Percentiles rank a stretch among this genome's conserved stretches.
Evolutionary conservation across 1,140 invertebrate species (phyloP).

Genomic region (Brachionus rubens): DNA sequence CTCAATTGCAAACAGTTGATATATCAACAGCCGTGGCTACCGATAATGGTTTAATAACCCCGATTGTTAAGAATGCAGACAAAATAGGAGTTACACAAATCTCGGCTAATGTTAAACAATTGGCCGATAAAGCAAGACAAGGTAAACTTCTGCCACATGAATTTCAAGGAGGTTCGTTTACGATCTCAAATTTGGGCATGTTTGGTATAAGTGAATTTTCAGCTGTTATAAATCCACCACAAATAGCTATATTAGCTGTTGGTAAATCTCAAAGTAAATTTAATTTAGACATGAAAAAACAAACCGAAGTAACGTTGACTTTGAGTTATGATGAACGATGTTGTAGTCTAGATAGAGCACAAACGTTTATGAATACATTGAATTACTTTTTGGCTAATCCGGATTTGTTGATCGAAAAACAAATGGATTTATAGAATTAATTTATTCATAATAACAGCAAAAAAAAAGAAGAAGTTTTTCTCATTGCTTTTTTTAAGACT

Average conservation of each 20-base stretch:
- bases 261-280: slow-evolving; percentile 33
- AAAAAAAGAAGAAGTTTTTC: too few relatives aligned
- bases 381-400: slow-evolving; percentile 38
- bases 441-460: too few relatives aligned
- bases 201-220: slow-evolving; percentile 75
- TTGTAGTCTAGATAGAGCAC: slow-evolving; percentile 6
- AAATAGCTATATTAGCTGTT: slow-evolving; percentile 55
- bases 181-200: slow-evolving; percentile 96
- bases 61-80: slow-evolving; percentile 91
- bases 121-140: slow-evolving; percentile 85
- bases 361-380: slow-evolving; percentile 22
- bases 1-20: slow-evolving; percentile 80
- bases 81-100: slow-evolving; percentile 54
- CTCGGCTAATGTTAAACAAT: slow-evolving; percentile 31
- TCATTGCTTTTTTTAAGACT: too few relatives aligned
- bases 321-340: slow-evolving; percentile 35
- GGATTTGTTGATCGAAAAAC: slow-evolving; percentile 9
- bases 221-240: slow-evolving; percentile 71
- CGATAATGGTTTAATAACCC: slow-evolving; percentile 89
- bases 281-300: slow-evolving; percentile 14
- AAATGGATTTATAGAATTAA: not conserved
- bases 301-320: slow-evolving; percentile 24
- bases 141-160: slow-evolving; percentile 93
- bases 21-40: slow-evolving; percentile 95
- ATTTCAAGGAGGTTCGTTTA: slow-evolving; percentile 75